Evolutionary conservation across 1,140 invertebrate genomes (phyloP).

Genomic region (Adelges cooleyi): DNA sequence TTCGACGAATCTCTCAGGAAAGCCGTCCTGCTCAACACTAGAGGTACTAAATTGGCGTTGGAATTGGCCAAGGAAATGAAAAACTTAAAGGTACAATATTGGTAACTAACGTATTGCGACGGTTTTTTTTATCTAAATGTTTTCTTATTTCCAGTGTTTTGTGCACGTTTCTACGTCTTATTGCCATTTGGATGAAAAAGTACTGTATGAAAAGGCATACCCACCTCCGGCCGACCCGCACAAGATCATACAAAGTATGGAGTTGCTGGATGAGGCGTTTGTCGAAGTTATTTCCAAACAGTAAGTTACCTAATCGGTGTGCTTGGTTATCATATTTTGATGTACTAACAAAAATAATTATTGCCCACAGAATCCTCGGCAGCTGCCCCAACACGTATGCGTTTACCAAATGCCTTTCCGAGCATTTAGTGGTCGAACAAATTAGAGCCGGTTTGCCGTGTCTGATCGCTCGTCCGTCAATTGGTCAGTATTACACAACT

Average conservation of each 20-base stretch:
- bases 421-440: conserved; percentile 64
- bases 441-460: conserved; percentile 60
- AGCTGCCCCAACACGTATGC: conserved; percentile 82
- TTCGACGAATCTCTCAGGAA: conserved; percentile 63
- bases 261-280: conserved; percentile 74
- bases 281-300: conserved; percentile 59
- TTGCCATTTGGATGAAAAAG: conserved; percentile 49
- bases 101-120: too few species aligned
- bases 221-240: conserved; percentile 77
- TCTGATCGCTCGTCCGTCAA: conserved; percentile 79
- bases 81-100: conserved; percentile 52
- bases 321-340: too few species aligned
- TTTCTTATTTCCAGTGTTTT: conserved; percentile 38
- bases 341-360: neutral
- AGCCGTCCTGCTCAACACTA: conserved; percentile 61
- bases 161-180: conserved; percentile 53
- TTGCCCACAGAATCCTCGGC: conserved; percentile 54
- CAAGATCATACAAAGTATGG: conserved; percentile 73
- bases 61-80: conserved; percentile 64
- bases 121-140: too few species aligned
- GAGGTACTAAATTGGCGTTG: conserved; percentile 59
- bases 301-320: conserved; percentile 41
- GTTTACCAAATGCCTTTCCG: conserved; percentile 79
- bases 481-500: conserved; percentile 47
- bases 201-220: conserved; percentile 61